phyloP scores from a whole-genome alignment of 2,797 vertebrate genomes.

The Neosilurus hyrtlii region DNA sequence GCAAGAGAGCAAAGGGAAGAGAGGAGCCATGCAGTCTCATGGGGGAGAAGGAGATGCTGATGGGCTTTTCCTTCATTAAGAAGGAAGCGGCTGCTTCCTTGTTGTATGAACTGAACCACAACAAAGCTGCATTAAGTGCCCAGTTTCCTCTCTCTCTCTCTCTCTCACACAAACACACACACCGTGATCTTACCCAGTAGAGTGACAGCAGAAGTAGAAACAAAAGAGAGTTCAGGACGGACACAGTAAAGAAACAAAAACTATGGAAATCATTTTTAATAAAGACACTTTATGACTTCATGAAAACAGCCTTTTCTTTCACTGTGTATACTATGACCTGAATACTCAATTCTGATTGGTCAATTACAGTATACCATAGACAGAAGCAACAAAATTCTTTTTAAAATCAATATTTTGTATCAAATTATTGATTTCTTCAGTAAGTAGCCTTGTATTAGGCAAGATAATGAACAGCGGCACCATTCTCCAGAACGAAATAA shows the following conservation, averaged over 20 bases:
- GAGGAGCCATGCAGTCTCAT: constrained; percentile 18
- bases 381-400: no score
- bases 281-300: background rate
- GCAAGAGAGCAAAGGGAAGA: constrained; percentile 17
- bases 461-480: no score
- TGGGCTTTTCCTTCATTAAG: constrained; percentile 21
- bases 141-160: constrained; percentile 17
- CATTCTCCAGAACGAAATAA: no score
- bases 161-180: background rate
- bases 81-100: constrained; percentile 37
- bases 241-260: no score
- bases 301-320: background rate
- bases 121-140: constrained; percentile 23
- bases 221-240: background rate
- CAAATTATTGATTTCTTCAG: no score
- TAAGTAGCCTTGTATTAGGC: no score
- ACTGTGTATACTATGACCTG: background rate
- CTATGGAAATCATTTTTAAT: no score
- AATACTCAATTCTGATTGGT: no score
- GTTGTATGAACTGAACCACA: constrained; percentile 12
- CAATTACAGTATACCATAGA: no score
- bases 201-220: background rate
- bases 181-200: background rate
- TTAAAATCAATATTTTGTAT: no score
- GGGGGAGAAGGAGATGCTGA: constrained; percentile 16